Evolutionary conservation across 2,888 invertebrate species (phyloP).

Genomic region (Acleris cristana): DNA sequence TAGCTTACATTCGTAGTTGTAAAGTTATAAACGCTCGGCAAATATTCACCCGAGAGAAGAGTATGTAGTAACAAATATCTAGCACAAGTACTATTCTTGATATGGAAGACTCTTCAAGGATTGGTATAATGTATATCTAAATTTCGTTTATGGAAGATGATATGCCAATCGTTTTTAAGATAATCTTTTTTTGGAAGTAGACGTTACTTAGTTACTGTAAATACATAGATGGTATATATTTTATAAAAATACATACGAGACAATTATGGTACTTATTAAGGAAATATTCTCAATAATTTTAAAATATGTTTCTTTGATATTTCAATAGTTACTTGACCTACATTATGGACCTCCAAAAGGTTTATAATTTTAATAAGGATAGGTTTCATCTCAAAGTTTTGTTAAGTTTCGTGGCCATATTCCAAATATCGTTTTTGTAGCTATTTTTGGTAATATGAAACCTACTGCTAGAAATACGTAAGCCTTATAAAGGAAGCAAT

Average conservation of each 20-base stretch:
- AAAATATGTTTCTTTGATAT: conserved; percentile 81
- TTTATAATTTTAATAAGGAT: conserved; percentile 38
- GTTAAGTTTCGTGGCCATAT: conserved; percentile 41
- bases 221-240: conserved; percentile 77
- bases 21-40: conserved; percentile 49
- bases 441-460: conserved; percentile 42
- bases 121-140: conserved; percentile 66
- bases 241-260: conserved; percentile 83
- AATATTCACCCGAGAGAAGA: conserved; percentile 63
- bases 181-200: conserved; percentile 73
- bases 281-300: conserved; percentile 58
- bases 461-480: conserved; percentile 70
- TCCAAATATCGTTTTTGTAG: conserved; percentile 22
- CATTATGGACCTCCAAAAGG: conserved; percentile 67
- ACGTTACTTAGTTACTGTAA: conserved; percentile 70
- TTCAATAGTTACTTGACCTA: conserved; percentile 64
- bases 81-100: conserved; percentile 78
- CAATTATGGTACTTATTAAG: conserved; percentile 67
- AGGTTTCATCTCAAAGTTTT: conserved; percentile 49
- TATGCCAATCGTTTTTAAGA: conserved; percentile 80
- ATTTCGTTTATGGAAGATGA: conserved; percentile 81
- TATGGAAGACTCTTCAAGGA: conserved; percentile 81
- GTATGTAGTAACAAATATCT: conserved; percentile 62
- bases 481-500: conserved; percentile 79
- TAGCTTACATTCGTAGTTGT: conserved; percentile 33